Base-by-base conservation (phyloP, 2,888 invertebrate species). In the Luperina testacea region DNA sequence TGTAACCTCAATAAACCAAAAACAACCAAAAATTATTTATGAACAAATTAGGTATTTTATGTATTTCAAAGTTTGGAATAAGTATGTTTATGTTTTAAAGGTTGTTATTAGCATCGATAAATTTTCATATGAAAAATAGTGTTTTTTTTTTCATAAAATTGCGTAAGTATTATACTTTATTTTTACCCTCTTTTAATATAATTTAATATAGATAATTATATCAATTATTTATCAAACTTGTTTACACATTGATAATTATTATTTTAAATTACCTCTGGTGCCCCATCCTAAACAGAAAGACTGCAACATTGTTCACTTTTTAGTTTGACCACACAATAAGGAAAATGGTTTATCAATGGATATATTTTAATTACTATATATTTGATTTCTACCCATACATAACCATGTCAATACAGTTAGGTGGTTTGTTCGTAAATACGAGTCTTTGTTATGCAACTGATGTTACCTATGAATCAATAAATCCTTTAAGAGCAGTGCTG, bases 241-340 rank as follows among this genome's bases (percentile, higher is more conserved):
- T 27, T 20, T 24, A 5, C 8, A 70, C 20, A 51, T 69, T 53
- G 2, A 5, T 6, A 48, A 48, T 13, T 48, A 32, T 70, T 9
- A 59, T 59, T 24, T 24, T 24, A 0, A 24, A 38, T 68, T 86
- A 94, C 93, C 93, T 88, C 83, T 83, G 42, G 87, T 45, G 3
- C 93, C 90, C 92, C 94, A 94, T 78, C 92, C 86, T 80, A 91
- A 84, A 84, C 92, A 94, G 74, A 93, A 93, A 20, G 90, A 84
- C 5, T 88, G 91, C n/a, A 94, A 87, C 94, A 94, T 94, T 70
- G 27, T 81, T 38, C 68, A 75, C 70, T 64, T 4, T 13, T n/a
- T 13, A 27, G 45, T 24, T 71, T 24, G 11, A 42, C 59, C 45
- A 63, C 51, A 70, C 17, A 42, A 59, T 45, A 42, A 70, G 68